phyloP scores from a whole-genome alignment of 2,797 vertebrate genomes.

The Ispidina lecontei region DNA sequence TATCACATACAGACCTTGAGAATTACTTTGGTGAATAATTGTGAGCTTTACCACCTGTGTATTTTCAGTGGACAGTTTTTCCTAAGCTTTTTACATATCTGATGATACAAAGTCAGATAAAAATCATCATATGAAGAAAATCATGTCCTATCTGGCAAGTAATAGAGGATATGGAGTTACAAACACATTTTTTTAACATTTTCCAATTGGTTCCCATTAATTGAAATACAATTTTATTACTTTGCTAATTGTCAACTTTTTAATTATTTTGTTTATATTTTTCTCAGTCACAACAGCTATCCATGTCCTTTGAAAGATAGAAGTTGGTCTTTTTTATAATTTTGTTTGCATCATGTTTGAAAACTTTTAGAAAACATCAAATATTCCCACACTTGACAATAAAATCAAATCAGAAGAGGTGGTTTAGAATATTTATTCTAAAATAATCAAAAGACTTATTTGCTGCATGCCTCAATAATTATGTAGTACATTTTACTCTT shows the following conservation, averaged over 20 bases:
- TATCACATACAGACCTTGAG: neutral
- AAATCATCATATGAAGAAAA: neutral
- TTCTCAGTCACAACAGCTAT: neutral
- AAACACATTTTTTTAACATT: neutral
- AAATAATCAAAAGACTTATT: conserved; percentile 50
- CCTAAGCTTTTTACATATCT: neutral
- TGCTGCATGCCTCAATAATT: conserved; percentile 59
- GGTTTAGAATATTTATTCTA: conserved; percentile 44
- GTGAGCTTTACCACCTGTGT: neutral
- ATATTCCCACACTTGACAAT: conserved; percentile 32
- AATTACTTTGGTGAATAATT: neutral
- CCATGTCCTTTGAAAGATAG: conserved; percentile 19
- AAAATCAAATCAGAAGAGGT: conserved; percentile 29
- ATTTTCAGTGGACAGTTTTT: neutral
- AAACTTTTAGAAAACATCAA: conserved; percentile 44
- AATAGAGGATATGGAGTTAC: neutral
- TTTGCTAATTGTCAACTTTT: neutral
- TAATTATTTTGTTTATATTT: neutral
- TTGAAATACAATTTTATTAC: neutral
- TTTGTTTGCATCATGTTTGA: conserved; percentile 28
- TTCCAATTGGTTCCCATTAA: neutral
- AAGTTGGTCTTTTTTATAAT: neutral
- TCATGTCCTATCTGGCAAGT: neutral
- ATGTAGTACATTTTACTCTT: conserved; percentile 37
- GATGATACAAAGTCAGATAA: neutral